Evolutionary conservation across 2,888 invertebrate species (phyloP).

Genomic region (Monopis laevigella): DNA sequence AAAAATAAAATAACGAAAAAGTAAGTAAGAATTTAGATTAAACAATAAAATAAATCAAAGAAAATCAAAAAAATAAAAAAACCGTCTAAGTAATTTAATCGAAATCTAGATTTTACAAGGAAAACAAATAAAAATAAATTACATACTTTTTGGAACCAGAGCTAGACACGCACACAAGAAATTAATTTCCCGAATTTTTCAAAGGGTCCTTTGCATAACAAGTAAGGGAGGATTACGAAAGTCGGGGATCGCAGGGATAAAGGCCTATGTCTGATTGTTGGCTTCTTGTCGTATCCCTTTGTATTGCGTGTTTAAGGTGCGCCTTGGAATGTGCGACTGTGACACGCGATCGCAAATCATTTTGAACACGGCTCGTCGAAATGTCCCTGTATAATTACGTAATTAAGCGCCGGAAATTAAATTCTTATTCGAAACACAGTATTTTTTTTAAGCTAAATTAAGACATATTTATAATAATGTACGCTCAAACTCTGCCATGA

Average conservation of each 20-base stretch:
- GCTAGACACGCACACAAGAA: slow-evolving; percentile 2
- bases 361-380: background rate
- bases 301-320: background rate
- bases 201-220: slow-evolving; percentile 10
- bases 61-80: background rate
- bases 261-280: slow-evolving; percentile 1
- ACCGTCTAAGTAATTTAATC: too few species aligned
- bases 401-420: background rate
- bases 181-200: slow-evolving; percentile 10
- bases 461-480: too few species aligned
- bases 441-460: too few species aligned
- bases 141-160: too few species aligned
- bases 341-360: slow-evolving; percentile 9
- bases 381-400: background rate
- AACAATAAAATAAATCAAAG: background rate
- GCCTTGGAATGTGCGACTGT: background rate
- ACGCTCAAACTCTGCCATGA: too few species aligned
- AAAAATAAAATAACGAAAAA: too few species aligned
- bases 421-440: slow-evolving; percentile 2
- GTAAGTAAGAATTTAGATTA: too few species aligned
- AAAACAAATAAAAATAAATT: too few species aligned
- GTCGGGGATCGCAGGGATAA: background rate
- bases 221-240: slow-evolving; percentile 7
- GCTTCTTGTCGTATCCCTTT: background rate
- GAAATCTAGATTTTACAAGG: too few species aligned